Evolutionary conservation across 2,113 vertebrate species (phyloP), one percentile per base, ranked within the genome.

Genomic region (Planiliza haematocheilus): DNA sequence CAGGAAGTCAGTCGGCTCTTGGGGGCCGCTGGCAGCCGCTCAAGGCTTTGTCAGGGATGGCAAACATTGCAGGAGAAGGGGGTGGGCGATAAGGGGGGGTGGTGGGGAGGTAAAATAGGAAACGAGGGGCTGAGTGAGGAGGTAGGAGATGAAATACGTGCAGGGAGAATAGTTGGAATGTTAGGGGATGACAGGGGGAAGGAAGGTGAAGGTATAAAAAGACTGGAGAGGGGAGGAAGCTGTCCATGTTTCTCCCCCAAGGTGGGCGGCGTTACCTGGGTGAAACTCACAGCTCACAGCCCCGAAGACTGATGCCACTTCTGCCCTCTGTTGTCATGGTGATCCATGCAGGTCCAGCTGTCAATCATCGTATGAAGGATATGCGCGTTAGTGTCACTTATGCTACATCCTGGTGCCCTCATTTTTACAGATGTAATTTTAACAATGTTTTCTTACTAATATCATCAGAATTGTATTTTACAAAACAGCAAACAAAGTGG

Each of bases 21-120:
- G 17, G 71, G 80, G 75, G 67, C 80, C 36, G 34, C 75, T 89
- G 86, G 88, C 85, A 89, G 73, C 46, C 38, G 51, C 84, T 90
- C 82, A 79, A 79, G 64, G 77, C 84, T 89, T 85, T 87, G 84
- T 86, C 73, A 79, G 68, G 17, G 51, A 56, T 56, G 57, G 73
- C 41, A 70, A 70, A 37, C 39, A 41, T 69, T 74, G 83, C 60
- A 67, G 70, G 62, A 60, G 71, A 55, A 48, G 46, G 20, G 36
- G 43, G 42, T 13, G 21, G 20, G 18, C 58, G 17, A 34, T 38
- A 43, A 37, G 7, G 21, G 17, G 14, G 21, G 36, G n/a, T n/a
- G n/a, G n/a, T n/a, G n/a, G n/a, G n/a, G n/a, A n/a, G n/a, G n/a
- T n/a, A n/a, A n/a, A 58, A 7, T 39, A 20, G 45, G 49, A n/a